Conservation (phyloP, 2,797 vertebrate species). For the Hemibagrus guttatus region DNA sequence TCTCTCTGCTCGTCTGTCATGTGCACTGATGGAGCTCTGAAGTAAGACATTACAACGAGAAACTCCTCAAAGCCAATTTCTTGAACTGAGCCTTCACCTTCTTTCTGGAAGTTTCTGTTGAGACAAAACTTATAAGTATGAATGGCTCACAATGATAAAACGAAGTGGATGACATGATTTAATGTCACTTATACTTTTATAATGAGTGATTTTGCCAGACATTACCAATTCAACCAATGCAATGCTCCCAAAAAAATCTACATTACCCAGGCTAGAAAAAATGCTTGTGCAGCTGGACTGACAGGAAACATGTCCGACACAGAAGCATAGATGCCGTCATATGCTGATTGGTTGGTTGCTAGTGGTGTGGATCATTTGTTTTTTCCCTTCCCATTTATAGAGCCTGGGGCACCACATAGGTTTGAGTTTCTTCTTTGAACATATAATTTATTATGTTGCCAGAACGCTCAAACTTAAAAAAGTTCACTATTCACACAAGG, state of each 20-base stretch:
- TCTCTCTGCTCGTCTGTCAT: conserved; percentile 83
- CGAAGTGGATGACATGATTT: not conserved
- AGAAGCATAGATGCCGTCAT: not conserved
- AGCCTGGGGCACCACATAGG: not conserved
- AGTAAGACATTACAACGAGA: conserved; percentile 91
- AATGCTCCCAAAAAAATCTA: not conserved
- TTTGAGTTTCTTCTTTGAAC: not conserved
- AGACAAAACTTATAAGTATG: not conserved
- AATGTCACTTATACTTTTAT: not conserved
- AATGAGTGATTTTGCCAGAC: not conserved
- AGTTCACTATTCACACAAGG: not conserved
- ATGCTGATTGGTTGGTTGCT: not conserved
- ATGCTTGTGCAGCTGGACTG: not conserved
- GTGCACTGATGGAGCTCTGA: conserved; percentile 81
- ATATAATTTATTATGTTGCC: not conserved
- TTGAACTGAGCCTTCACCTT: conserved; percentile 66
- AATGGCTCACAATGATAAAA: not conserved
- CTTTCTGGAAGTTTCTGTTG: conserved; percentile 82
- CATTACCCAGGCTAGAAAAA: not conserved
- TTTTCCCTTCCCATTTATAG: not conserved
- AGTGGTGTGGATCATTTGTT: not conserved
- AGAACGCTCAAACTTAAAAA: not conserved
- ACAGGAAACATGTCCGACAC: not conserved
- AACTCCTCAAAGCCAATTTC: conserved; percentile 94
- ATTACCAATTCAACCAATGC: too few species aligned